Base-by-base conservation (phyloP, 2,113 vertebrate species). In the Rhynchomys soricoides region DNA sequence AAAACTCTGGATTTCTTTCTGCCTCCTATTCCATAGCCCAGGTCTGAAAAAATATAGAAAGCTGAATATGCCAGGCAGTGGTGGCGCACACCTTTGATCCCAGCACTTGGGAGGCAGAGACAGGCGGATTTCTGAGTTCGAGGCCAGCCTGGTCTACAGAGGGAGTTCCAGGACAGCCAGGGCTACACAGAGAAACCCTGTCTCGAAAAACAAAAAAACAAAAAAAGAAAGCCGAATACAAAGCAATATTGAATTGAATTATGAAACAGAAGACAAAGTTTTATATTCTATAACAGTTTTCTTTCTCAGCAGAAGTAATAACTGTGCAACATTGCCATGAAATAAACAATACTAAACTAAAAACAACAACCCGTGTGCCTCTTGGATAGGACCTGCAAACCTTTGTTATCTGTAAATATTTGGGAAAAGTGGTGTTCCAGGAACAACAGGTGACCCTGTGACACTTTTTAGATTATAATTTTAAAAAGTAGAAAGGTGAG, bases 401-500 rank as follows among this genome's bases (percentile, higher is more conserved):
- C 74, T 50, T 59, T 81, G 5, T 59, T 92, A 34, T 83, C 64
- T 1, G 9, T 62, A 31, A 79, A 62, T 75, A 73, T 5, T 13
- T 64, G 96, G 64, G 83, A 79, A 34, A 94, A 78, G 37, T 71
- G 31, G 24, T 92, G 24, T 77, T 91, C 64, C 64, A 34, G 64
- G 66, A 85, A 96, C 16, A 55, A 88, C 94, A 93, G 12, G 86
- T 90, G 37, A 90, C 66, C 75, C 68, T 73, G n/a, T 73, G 17
- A 26, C 24, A 94, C 86, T 17, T 55, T 10, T 93, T 88, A 74
- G 43, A 83, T 79, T 96, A 89, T 79, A 94, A 79, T 68, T 94
- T 81, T 75, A 7, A 88, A 83, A 94, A 37, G 50, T 50, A 96
- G 64, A 93, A 85, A 75, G 81, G 62, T 2, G 13, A 68, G 55